Evolutionary conservation across 2,797 vertebrate species (phyloP).

Genomic region (Agapornis canus): DNA sequence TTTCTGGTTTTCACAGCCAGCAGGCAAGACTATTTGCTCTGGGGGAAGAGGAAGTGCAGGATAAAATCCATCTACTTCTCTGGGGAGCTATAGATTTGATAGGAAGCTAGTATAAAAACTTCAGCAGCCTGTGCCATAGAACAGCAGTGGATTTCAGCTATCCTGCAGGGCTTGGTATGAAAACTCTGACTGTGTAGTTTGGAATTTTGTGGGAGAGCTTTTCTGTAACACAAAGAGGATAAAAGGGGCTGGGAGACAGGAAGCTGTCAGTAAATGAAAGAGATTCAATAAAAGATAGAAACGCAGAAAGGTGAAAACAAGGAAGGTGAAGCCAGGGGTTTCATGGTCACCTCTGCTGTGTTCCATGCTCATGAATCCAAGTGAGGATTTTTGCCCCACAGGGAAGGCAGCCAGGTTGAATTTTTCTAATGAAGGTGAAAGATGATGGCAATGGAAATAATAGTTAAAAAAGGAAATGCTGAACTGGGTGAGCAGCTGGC

Average conservation of each 20-base stretch:
- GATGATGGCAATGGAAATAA: neutral
- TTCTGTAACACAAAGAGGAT: neutral
- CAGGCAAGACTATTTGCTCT: neutral
- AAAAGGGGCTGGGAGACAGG: neutral
- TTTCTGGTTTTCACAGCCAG: slow-evolving; percentile 14
- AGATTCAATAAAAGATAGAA: neutral
- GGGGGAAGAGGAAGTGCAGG: slow-evolving; percentile 12
- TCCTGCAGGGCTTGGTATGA: slow-evolving; percentile 10
- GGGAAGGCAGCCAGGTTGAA: neutral
- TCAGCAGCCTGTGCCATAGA: neutral
- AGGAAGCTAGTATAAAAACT: neutral
- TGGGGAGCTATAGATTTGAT: slow-evolving; percentile 17
- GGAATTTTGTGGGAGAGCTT: neutral
- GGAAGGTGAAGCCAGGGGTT: neutral
- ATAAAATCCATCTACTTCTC: slow-evolving; percentile 45
- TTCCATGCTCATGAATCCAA: neutral
- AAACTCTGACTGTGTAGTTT: neutral
- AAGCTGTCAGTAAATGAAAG: neutral
- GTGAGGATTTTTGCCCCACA: neutral
- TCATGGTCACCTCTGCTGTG: neutral
- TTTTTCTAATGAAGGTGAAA: neutral
- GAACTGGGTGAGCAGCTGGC: neutral
- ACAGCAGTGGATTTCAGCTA: slow-evolving; percentile 27
- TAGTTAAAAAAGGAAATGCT: neutral
- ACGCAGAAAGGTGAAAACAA: neutral